Evolutionary conservation across 2,888 invertebrate genomes (phyloP).

Genomic region (Leptinotarsa juncta): DNA sequence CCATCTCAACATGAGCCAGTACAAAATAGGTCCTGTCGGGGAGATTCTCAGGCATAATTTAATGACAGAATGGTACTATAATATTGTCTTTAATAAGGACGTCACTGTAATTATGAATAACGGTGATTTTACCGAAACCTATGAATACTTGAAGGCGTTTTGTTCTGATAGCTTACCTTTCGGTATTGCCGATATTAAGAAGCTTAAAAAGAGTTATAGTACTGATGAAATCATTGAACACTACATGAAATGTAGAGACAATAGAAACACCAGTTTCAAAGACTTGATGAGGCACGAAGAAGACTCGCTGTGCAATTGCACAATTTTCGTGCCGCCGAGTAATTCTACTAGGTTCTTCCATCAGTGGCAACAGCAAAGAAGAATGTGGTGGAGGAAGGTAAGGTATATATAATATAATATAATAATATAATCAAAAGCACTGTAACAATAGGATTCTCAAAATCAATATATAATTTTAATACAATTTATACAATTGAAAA

Average conservation of each 20-base stretch:
- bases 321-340: slow-evolving; percentile 65
- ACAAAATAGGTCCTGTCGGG: slow-evolving; percentile 66
- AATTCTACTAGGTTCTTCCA: slow-evolving; percentile 75
- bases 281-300: slow-evolving; percentile 47
- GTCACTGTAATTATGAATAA: slow-evolving; percentile 65
- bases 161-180: slow-evolving; percentile 64
- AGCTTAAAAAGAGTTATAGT: slow-evolving; percentile 21
- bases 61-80: slow-evolving; percentile 69
- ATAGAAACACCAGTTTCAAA: slow-evolving; percentile 46
- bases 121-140: slow-evolving; percentile 56
- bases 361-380: slow-evolving; percentile 80
- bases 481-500: too few species aligned
- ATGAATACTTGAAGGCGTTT: slow-evolving; percentile 60
- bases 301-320: slow-evolving; percentile 60
- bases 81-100: slow-evolving; percentile 66
- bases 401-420: neutral
- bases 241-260: slow-evolving; percentile 32
- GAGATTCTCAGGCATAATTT: slow-evolving; percentile 68
- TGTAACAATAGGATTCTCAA: too few species aligned
- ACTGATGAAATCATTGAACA: slow-evolving; percentile 38
- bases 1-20: slow-evolving; percentile 40
- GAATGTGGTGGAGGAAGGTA: slow-evolving; percentile 86
- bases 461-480: too few species aligned
- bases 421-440: too few species aligned
- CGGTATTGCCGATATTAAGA: slow-evolving; percentile 63